Evolutionary conservation across 2,888 invertebrate species (phyloP).

Genomic region (Erebia ligea): DNA sequence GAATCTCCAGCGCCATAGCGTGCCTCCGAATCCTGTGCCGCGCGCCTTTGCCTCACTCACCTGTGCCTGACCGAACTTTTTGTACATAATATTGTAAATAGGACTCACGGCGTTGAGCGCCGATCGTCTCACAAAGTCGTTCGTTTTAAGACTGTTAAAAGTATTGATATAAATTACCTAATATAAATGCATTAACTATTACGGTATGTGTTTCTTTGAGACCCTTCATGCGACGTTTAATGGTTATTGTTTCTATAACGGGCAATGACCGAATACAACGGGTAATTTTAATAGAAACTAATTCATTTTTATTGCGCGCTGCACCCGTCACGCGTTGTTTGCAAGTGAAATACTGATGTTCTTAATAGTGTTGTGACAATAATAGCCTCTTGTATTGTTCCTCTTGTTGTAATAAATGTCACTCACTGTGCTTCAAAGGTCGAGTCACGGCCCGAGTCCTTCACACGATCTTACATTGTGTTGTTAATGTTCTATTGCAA

Average conservation of each 20-base stretch:
- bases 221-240: constrained; percentile 24
- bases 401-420: too few relatives aligned
- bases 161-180: constrained; percentile 80
- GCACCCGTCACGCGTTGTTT: constrained; percentile 44
- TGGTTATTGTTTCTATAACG: constrained; percentile 29
- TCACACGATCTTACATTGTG: constrained; percentile 46
- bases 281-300: constrained; percentile 44
- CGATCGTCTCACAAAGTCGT: constrained; percentile 74
- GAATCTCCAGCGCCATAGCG: constrained; percentile 65
- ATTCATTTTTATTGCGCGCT: constrained; percentile 39
- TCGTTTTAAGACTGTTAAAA: constrained; percentile 82
- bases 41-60: constrained; percentile 72
- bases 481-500: constrained; percentile 51
- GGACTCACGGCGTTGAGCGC: constrained; percentile 68
- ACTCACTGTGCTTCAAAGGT: constrained; percentile 52
- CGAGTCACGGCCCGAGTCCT: constrained; percentile 47
- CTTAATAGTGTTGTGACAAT: constrained; percentile 46
- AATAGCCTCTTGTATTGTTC: constrained; percentile 44
- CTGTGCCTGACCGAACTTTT: constrained; percentile 56
- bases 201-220: constrained; percentile 43
- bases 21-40: constrained; percentile 63
- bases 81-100: constrained; percentile 79
- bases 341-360: constrained; percentile 36
- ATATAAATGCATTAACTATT: constrained; percentile 69
- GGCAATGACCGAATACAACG: constrained; percentile 35